Evolutionary conservation across 2,888 invertebrate species (phyloP).

Genomic region (Epirrhoe alternata): DNA sequence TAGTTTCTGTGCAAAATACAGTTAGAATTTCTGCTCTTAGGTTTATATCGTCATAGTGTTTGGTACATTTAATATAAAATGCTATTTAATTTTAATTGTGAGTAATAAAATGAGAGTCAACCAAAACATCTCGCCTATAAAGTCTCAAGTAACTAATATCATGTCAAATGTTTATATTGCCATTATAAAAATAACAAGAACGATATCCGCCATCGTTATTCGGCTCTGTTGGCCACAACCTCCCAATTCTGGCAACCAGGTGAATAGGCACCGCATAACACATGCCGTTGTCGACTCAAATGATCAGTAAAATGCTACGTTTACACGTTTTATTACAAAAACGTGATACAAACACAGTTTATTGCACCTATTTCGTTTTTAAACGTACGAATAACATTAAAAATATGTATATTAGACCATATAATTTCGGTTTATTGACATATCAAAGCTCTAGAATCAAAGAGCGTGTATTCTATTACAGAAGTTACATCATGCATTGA

Average conservation of each 20-base stretch:
- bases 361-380: constrained; percentile 33
- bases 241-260: constrained; percentile 8
- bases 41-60: neutral
- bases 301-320: constrained; percentile 29
- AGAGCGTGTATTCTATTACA: constrained; percentile 63
- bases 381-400: constrained; percentile 31
- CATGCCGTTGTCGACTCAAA: constrained; percentile 19
- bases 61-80: neutral
- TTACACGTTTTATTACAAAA: constrained; percentile 25
- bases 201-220: constrained; percentile 7
- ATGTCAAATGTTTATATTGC: constrained; percentile 9
- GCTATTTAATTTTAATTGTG: neutral
- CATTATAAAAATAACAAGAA: constrained; percentile 12
- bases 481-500: constrained; percentile 73
- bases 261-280: constrained; percentile 18
- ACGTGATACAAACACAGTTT: constrained; percentile 25
- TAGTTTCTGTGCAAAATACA: neutral
- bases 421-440: constrained; percentile 49
- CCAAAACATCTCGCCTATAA: constrained; percentile 1
- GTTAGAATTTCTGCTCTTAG: neutral
- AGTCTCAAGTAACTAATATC: neutral
- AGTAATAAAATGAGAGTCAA: constrained; percentile 4
- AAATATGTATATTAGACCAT: constrained; percentile 36
- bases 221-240: constrained; percentile 12
- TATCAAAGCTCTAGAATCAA: constrained; percentile 53